Conservation (phyloP, 2,797 vertebrate genomes). For the Gambelia wislizenii region DNA sequence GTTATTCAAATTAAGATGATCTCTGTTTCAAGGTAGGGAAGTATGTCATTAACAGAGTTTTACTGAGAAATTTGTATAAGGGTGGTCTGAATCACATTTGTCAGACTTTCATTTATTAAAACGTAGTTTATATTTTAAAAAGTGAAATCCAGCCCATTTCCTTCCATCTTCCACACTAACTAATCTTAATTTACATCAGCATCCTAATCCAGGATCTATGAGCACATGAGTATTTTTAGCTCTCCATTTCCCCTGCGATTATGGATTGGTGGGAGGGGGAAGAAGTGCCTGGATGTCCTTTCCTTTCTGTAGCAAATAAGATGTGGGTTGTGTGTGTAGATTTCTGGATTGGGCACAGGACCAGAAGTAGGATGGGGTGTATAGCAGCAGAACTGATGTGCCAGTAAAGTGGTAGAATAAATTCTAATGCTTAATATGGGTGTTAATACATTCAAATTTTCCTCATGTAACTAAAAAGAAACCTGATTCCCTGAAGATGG, state of each 20-base stretch:
- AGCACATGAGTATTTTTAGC: neutral
- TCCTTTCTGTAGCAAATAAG: neutral
- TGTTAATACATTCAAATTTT: neutral
- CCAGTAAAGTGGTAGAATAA: neutral
- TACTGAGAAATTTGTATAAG: slow-evolving; percentile 10
- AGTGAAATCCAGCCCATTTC: neutral
- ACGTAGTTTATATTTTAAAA: no score
- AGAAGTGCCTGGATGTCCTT: neutral
- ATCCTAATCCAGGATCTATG: neutral
- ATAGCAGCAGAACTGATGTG: neutral
- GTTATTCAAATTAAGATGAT: slow-evolving; percentile 4
- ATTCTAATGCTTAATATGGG: neutral
- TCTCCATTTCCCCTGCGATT: neutral
- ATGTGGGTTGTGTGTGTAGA: neutral
- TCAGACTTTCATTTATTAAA: neutral
- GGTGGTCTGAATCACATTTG: neutral
- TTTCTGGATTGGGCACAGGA: neutral
- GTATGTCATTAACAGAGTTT: neutral
- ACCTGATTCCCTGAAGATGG: neutral
- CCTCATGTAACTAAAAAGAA: neutral
- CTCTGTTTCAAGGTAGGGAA: slow-evolving; percentile 6
- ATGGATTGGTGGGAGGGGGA: neutral
- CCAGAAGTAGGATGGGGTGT: neutral
- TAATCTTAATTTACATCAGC: neutral
- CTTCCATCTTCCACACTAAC: neutral